A percentile compares a stretch with the other conserved stretches of the same genome.
phyloP scores from a whole-genome alignment of 2,888 invertebrate genomes.

The Xanthia togata region DNA sequence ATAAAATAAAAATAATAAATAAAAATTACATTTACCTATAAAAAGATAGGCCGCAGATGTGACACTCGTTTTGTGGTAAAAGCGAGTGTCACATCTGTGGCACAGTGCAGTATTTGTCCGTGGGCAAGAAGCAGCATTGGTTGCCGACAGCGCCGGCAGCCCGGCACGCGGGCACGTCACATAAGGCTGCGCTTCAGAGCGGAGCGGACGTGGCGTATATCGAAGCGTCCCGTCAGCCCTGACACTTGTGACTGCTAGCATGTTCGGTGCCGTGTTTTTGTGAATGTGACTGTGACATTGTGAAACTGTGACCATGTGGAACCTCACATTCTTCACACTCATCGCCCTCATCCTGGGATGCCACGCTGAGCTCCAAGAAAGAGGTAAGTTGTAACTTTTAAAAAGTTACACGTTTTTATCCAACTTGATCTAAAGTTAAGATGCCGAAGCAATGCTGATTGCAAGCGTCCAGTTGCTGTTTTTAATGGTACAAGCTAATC shows the following conservation, averaged over 20 bases:
- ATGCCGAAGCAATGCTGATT: constrained; percentile 39
- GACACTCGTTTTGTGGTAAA: neutral
- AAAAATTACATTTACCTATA: neutral
- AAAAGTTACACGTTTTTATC: constrained; percentile 61
- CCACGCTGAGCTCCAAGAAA: constrained; percentile 82
- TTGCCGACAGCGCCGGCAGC: neutral
- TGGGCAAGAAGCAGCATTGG: neutral
- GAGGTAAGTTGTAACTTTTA: constrained; percentile 77
- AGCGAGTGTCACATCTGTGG: constrained; percentile 42
- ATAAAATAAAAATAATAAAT: neutral
- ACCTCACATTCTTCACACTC: constrained; percentile 71
- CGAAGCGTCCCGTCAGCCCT: constrained; percentile 40
- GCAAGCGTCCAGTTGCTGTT: constrained; percentile 29
- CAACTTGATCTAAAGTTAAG: constrained; percentile 58
- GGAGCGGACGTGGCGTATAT: constrained; percentile 77
- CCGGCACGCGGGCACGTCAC: constrained; percentile 67
- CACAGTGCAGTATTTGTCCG: constrained; percentile 6
- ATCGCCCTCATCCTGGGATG: constrained; percentile 68
- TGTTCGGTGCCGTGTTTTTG: constrained; percentile 74
- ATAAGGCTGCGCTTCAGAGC: constrained; percentile 79
- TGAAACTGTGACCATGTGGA: constrained; percentile 76
- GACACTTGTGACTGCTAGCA: constrained; percentile 74
- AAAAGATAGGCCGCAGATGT: constrained; percentile 1
- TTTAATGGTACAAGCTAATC: constrained; percentile 43
- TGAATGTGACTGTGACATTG: constrained; percentile 78